Conservation (phyloP, 1,140 invertebrate genomes). For the Achroia grisella region DNA sequence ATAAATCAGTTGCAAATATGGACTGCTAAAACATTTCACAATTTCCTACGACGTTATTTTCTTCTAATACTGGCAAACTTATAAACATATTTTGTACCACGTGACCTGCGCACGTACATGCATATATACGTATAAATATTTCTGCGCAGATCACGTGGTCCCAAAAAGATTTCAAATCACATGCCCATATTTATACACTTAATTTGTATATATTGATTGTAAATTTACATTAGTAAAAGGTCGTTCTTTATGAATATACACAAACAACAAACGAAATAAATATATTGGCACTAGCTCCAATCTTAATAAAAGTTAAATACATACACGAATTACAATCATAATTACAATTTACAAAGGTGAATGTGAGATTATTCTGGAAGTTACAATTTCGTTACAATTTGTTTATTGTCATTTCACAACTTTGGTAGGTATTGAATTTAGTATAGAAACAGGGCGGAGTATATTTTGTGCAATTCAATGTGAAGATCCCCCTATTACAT, state of each 20-base stretch:
- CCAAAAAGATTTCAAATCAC: no score
- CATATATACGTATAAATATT: no score
- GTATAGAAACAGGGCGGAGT: slow-evolving; percentile 3
- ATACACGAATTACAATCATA: slow-evolving; percentile 19
- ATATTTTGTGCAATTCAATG: slow-evolving; percentile 2
- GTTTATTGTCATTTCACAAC: slow-evolving; percentile 64
- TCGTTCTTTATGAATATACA: slow-evolving; percentile 5
- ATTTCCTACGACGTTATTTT: no score
- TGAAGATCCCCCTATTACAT: background rate
- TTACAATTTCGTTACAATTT: slow-evolving; percentile 13
- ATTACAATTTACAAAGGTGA: slow-evolving; percentile 8
- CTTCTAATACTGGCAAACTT: no score
- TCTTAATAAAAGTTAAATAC: slow-evolving; percentile 17
- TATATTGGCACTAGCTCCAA: slow-evolving; percentile 25
- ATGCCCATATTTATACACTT: no score
- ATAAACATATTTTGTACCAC: no score
- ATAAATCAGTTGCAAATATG: no score
- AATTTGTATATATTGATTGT: background rate
- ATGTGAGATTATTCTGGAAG: slow-evolving; percentile 12
- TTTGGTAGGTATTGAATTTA: slow-evolving; percentile 20
- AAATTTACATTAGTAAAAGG: slow-evolving; percentile 1
- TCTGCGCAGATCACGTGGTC: no score
- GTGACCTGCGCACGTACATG: no score
- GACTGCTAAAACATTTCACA: no score
- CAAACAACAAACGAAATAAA: slow-evolving; percentile 10